These are phyloP conservation scores for Dunckerocampus dactyliophorus DNA, from an alignment of 2,113 vertebrate genomes.

Conservation along the genomic window DNA sequence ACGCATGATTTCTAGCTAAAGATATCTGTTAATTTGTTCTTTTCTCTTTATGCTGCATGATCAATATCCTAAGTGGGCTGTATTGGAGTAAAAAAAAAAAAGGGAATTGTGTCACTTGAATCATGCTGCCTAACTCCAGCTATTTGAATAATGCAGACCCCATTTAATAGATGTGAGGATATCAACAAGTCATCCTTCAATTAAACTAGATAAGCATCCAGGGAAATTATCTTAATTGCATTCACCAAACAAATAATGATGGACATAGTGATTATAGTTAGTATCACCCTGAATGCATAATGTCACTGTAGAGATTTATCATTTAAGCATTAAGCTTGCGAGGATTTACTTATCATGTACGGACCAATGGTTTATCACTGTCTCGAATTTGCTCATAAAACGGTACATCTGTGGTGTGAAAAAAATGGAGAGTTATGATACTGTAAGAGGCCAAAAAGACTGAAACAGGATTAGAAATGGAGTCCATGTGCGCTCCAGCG, in stretches of 20 bases:
- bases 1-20: too few relatives aligned
- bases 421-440: slow-evolving; percentile 28
- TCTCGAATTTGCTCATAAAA: slow-evolving; percentile 41
- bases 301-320: slow-evolving; percentile 48
- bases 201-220: background rate
- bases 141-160: background rate
- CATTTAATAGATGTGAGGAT: background rate
- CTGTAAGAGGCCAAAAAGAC: background rate
- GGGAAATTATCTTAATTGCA: slow-evolving; percentile 12
- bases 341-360: slow-evolving; percentile 16
- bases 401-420: slow-evolving; percentile 29
- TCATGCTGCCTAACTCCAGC: background rate
- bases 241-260: slow-evolving; percentile 2
- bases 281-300: slow-evolving; percentile 35
- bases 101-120: too few relatives aligned
- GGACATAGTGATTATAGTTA: background rate
- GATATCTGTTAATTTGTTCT: too few relatives aligned
- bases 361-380: slow-evolving; percentile 19
- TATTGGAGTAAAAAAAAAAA: too few relatives aligned
- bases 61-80: too few relatives aligned
- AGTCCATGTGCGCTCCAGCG: slow-evolving; percentile 38
- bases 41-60: too few relatives aligned
- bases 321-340: slow-evolving; percentile 25
- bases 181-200: background rate
- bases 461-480: slow-evolving; percentile 42